phyloP scores from a whole-genome alignment of 2,888 invertebrate species.

The Incurvaria masculella region DNA sequence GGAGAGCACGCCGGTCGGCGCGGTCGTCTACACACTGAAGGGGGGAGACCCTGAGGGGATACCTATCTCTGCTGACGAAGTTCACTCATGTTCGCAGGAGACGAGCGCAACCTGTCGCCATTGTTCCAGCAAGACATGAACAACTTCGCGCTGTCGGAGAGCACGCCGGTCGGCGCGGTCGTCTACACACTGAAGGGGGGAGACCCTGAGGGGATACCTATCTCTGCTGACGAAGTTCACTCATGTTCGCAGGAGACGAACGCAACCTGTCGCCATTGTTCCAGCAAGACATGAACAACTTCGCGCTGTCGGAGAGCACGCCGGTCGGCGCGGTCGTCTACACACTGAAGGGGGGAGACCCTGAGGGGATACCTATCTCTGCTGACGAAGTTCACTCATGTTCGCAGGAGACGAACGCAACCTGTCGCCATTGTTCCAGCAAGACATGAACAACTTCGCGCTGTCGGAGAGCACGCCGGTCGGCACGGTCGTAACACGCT shows the following conservation, averaged over 20 bases:
- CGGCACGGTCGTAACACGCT: constrained; percentile 74
- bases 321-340: constrained; percentile 77
- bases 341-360: constrained; percentile 74
- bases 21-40: constrained; percentile 71
- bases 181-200: constrained; percentile 76
- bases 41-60: constrained; percentile 86
- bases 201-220: too few relatives aligned
- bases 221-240: too few relatives aligned
- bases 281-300: too few relatives aligned
- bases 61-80: too few relatives aligned
- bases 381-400: too few relatives aligned
- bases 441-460: constrained; percentile 74
- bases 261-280: too few relatives aligned
- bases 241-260: too few relatives aligned
- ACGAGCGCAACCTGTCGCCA: too few relatives aligned
- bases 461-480: constrained; percentile 77
- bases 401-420: constrained; percentile 30
- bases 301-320: constrained; percentile 74
- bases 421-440: constrained; percentile 68
- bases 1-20: constrained; percentile 77
- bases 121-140: too few relatives aligned
- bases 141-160: constrained; percentile 74
- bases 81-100: too few relatives aligned
- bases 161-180: constrained; percentile 70
- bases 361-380: too few relatives aligned